Evolutionary conservation across 2,113 vertebrate species (phyloP).

Genomic region (Glareola pratincola): DNA sequence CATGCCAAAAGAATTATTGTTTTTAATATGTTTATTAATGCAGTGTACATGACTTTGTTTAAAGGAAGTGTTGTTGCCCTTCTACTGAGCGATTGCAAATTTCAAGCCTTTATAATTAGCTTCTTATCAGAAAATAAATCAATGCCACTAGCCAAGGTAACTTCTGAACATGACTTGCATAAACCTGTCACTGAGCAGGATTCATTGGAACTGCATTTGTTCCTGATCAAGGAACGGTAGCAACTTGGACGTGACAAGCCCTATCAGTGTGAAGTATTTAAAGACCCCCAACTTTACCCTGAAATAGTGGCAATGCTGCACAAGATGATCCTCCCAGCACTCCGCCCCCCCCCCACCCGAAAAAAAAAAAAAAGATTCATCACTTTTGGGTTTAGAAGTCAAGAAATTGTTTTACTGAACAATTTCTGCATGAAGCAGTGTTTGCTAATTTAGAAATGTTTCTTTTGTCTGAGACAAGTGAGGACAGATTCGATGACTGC

Average conservation of each 20-base stretch:
- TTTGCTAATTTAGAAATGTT: neutral
- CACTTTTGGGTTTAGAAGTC: neutral
- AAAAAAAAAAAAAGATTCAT: neutral
- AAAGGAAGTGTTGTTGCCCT: neutral
- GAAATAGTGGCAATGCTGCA: neutral
- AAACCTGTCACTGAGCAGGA: neutral
- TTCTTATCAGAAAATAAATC: slow-evolving; percentile 15
- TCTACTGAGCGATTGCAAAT: neutral
- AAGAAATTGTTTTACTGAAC: neutral
- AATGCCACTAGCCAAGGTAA: neutral
- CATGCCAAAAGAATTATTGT: neutral
- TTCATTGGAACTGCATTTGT: neutral
- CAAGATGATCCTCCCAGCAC: rapidly evolving
- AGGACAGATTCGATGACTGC: neutral
- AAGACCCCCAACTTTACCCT: neutral
- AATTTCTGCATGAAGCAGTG: neutral
- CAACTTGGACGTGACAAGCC: neutral
- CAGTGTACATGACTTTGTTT: neutral
- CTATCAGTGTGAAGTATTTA: neutral
- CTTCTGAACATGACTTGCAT: neutral
- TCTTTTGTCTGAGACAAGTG: neutral
- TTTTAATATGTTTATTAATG: neutral
- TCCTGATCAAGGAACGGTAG: neutral
- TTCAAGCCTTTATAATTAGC: neutral
- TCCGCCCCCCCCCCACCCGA: too few relatives aligned